Base-by-base conservation (phyloP, 2,888 invertebrate species). In the Cephus pygmeus region DNA sequence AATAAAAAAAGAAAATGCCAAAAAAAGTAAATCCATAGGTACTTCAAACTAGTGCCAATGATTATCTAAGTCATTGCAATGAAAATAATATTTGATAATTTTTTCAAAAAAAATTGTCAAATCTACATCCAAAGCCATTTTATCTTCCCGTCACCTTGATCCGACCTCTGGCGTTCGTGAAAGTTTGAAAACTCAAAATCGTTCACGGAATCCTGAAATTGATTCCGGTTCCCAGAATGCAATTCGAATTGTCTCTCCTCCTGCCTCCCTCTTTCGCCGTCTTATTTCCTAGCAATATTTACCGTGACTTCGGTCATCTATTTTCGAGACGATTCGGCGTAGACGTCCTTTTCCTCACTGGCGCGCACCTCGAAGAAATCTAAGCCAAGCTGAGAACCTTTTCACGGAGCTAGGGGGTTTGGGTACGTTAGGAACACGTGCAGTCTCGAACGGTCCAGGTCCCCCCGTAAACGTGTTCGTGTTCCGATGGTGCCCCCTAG, bases 391-490 rank as follows among this genome's bases (percentile, higher is more conserved):
- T 90, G 91, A 91, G 90, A 91, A 90, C 90, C 91, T 80, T 82
- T 79, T 84, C 84, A 81, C 83, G 85, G 87, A 83, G 86, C 85
- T 85, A 85, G 85, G 87, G 87, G 88, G 89, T 90, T 89, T 86
- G 86, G 88, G 88, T 90, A 91, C 91, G 90, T 91, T 90, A 91
- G 88, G 89, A 91, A 91, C 91, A 91, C 91, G 91, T 90, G 90
- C 90, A 91, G 90, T 88, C 89, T 89, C 88, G 88, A 90, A 89
- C 90, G 89, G 90, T 88, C 89, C 88, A 89, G 87, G 85, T 82
- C 84, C 85, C 81, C 81, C 85, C 85, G 84, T 88, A 87, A 90
- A 90, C 88, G 89, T 88, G 89, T 89, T 88, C 87, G 86, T 84
- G 87, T 88, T 88, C 87, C 84, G 88, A 89, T 86, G 87, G 87